A percentile compares a stretch with the other conserved stretches of the same genome.
phyloP scores from a whole-genome alignment of 2,888 invertebrate genomes.

The Epiblema foenella region DNA sequence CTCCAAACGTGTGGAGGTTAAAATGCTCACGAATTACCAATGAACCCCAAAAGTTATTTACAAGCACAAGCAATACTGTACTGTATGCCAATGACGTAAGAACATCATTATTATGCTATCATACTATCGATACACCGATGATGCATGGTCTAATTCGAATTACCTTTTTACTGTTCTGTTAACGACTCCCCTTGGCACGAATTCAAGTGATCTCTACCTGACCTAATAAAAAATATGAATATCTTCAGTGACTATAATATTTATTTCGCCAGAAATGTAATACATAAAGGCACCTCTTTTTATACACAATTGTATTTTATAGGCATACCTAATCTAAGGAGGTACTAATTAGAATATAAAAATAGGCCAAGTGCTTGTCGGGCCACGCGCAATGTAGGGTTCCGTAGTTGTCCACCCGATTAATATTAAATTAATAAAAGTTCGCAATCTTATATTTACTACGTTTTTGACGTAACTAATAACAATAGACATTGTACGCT shows the following conservation, averaged over 20 bases:
- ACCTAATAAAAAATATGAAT: constrained; percentile 28
- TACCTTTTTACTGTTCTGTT: constrained; percentile 57
- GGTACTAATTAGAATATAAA: neutral
- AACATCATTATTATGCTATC: neutral
- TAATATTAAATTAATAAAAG: too few species aligned
- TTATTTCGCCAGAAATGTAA: neutral
- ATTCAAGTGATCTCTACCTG: constrained; percentile 52
- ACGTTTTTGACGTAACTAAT: too few species aligned
- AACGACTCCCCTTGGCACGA: constrained; percentile 60
- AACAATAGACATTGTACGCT: too few species aligned
- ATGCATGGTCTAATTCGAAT: constrained; percentile 13
- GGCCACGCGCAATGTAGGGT: too few species aligned
- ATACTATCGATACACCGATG: neutral
- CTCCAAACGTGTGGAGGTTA: constrained; percentile 13
- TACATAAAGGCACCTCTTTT: neutral
- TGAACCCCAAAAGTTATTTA: neutral
- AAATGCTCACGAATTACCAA: neutral
- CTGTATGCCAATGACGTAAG: constrained; percentile 1
- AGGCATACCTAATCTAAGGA: constrained; percentile 4
- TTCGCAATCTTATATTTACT: too few species aligned
- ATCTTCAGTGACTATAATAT: neutral
- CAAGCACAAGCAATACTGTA: neutral
- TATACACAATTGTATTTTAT: neutral
- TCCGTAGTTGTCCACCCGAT: too few species aligned
- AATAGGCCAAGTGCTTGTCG: too few species aligned